Percentiles rank a stretch among this genome's conserved stretches.
Conservation (phyloP, 2,113 vertebrate genomes). For the Zosterops pallidus region DNA sequence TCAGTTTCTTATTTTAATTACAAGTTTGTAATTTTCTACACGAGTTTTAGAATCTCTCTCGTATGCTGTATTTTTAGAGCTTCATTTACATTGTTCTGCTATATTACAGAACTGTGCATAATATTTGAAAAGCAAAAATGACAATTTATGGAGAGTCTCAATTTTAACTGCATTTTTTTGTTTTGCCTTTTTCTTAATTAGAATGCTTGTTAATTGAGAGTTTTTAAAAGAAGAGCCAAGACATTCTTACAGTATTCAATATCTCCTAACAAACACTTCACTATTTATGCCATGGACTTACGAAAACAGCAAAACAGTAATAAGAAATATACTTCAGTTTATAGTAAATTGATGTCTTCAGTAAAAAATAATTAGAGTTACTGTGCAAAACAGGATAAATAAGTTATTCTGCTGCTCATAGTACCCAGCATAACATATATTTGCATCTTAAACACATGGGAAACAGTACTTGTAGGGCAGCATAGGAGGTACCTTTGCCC, state of each 20-base stretch:
- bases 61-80: neutral
- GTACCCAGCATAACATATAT: neutral
- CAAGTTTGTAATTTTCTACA: neutral
- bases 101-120: neutral
- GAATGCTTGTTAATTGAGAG: neutral
- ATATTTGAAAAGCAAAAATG: conserved; percentile 1
- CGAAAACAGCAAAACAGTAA: conserved; percentile 1
- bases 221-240: conserved; percentile 20
- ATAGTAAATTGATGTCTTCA: neutral
- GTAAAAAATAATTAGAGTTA: neutral
- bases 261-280: conserved; percentile 27
- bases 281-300: neutral
- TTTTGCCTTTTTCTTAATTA: conserved; percentile 14
- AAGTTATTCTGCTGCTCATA: neutral
- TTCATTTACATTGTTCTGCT: conserved; percentile 6
- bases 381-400: neutral
- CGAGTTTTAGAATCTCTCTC: neutral
- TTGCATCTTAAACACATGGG: neutral
- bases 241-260: neutral
- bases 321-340: neutral
- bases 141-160: neutral
- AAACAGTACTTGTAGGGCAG: neutral
- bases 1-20: conserved; percentile 29
- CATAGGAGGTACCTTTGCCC: neutral
- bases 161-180: conserved; percentile 9